Base-by-base conservation (phyloP, 2,888 invertebrate genomes). In the Clepsis dumicolana region DNA sequence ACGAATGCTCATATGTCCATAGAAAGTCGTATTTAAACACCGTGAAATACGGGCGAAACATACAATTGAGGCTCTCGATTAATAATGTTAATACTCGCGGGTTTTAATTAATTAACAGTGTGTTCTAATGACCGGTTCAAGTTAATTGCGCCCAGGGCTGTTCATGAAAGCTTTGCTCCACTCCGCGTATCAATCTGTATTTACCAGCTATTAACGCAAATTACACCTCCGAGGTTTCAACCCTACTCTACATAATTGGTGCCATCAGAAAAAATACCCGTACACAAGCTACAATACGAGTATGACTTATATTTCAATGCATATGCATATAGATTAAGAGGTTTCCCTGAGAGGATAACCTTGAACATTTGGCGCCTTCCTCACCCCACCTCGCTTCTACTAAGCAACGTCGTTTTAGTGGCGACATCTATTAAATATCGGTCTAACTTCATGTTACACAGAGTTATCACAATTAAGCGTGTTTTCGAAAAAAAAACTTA, bases 201-300 rank as follows among this genome's bases (percentile, higher is more conserved):
- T 68, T 68, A 64, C 41, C 21, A n/a, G 59, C 59, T 59, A 64
- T 59, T 68, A 68, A 59, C 63, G 63, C 41, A 59, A 68, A 68
- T 68, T 64, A 63, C 63, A 41, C 63, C 59, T 41, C 29, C 12
- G 50, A 18, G 57, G 41, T 41, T 57, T 50, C 35, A 52, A 35
- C 32, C 50, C 52, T 25, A 59, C 63, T 59, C 41, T 21, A 57
- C 27, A 52, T 68, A 63, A 59, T 63, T 59, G 56, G 41, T 56
- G 16, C 10, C 3, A 14, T 25, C n/a, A 50, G 4, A 24, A 25
- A 52, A 52, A 52, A 44, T 44, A 38, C 38, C 12, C 1, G n/a
- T 41, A 14, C 5, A n/a, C 41, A 41, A 8, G 44, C 18, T 44
- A 44, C 1, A 18, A 16, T 7, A 12, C 35, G 35, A 10, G 35